Percentiles rank a stretch among this genome's conserved stretches.
Evolutionary conservation across 2,888 invertebrate species (phyloP).

Genomic region (Apodemia duryi): DNA sequence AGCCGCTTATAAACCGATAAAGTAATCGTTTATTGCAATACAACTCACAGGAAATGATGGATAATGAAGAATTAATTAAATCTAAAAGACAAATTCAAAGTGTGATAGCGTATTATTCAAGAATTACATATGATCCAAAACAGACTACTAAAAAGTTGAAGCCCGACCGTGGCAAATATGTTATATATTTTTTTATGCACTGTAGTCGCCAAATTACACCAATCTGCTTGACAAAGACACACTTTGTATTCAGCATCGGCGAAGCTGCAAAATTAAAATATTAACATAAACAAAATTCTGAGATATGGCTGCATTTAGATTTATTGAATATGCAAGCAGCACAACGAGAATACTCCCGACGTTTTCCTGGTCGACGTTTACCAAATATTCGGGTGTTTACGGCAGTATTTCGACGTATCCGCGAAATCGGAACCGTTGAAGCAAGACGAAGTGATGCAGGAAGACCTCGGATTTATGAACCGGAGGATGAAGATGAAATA

Average conservation of each 20-base stretch:
- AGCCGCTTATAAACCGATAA: conserved; percentile 70
- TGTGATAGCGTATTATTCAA: not conserved
- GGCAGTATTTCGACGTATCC: not conserved
- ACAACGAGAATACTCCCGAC: no score
- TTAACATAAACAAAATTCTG: no score
- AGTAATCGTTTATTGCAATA: conserved; percentile 65
- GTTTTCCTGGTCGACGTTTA: not conserved
- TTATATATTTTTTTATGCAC: not conserved
- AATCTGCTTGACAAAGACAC: conserved; percentile 63
- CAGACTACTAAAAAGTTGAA: not conserved
- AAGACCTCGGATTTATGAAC: not conserved
- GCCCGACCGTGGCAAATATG: not conserved
- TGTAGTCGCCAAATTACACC: conserved; percentile 51
- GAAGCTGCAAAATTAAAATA: conserved; percentile 42
- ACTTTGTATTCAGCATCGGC: conserved; percentile 60
- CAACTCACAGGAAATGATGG: conserved; percentile 49
- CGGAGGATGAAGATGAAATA: not conserved
- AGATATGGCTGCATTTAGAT: no score
- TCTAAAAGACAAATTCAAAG: conserved; percentile 23
- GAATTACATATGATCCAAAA: not conserved
- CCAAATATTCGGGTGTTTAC: not conserved
- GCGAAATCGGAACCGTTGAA: not conserved
- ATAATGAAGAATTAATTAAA: conserved; percentile 38
- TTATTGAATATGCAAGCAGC: no score
- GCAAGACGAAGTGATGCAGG: not conserved